These are phyloP conservation scores for Nasonia vitripennis DNA, from an alignment of 1,140 invertebrate species.

Conservation along the genomic window DNA sequence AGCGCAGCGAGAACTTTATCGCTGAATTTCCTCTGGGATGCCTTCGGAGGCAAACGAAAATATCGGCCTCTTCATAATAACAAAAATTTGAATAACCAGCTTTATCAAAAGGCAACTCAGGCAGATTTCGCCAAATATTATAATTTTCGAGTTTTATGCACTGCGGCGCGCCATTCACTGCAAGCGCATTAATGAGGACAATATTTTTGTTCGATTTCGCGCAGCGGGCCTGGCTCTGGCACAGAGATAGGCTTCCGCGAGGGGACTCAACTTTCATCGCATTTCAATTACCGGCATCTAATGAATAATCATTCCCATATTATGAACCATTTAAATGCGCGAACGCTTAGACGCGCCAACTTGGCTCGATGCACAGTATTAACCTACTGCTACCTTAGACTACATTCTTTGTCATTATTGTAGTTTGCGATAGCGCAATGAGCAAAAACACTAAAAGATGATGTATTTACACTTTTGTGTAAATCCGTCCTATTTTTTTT, in stretches of 20 bases:
- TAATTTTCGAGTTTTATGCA: slow-evolving; percentile 15
- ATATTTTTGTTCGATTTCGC: slow-evolving; percentile 33
- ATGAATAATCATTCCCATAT: slow-evolving; percentile 58
- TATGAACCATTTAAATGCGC: slow-evolving; percentile 41
- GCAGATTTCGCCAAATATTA: not conserved
- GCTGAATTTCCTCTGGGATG: no score
- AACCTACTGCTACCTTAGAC: not conserved
- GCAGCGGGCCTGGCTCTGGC: not conserved
- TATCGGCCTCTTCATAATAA: not conserved
- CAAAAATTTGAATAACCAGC: not conserved
- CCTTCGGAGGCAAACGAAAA: not conserved
- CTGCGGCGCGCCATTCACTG: not conserved
- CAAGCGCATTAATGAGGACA: slow-evolving; percentile 19
- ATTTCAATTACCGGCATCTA: slow-evolving; percentile 54
- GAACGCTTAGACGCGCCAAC: not conserved
- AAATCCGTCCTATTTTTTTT: not conserved
- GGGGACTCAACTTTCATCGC: slow-evolving; percentile 42
- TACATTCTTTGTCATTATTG: not conserved
- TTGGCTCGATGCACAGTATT: not conserved
- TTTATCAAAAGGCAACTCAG: not conserved
- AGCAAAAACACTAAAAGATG: not conserved
- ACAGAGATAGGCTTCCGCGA: not conserved
- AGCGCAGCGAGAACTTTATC: no score
- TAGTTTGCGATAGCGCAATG: not conserved
- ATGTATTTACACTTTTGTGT: not conserved